Base-by-base conservation (phyloP, 1,140 invertebrate genomes). In the Agraylea sexmaculata region DNA sequence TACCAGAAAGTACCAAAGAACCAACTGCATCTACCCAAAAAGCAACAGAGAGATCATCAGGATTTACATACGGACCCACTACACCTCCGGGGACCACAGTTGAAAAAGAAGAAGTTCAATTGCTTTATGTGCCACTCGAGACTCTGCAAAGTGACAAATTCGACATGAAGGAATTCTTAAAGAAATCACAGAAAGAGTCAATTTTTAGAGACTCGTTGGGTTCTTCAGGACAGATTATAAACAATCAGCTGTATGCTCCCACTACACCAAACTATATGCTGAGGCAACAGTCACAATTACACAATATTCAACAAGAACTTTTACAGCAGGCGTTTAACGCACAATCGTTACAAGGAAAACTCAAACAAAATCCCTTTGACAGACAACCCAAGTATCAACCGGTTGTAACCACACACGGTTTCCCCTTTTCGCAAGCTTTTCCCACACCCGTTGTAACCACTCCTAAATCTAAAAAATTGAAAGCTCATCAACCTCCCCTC, bases 61-160 rank as follows among this genome's bases (percentile, higher is more conserved):
- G 30, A 6, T 39, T 27, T 41, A 50, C 32, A 45, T 48, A 38
- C 8, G 37, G 36, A 43, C 42, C 40, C 11, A 50, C 39, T 20
- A 34, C 34, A 25, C 40, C 47, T 32, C 32, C 46, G 22, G 37
- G 42, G 30, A 49, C 42, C 11, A 49, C 46, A 16, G 43, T 49
- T 11, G 68, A 72, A 53, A 67, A 69, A 52, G 75, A 78, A 59
- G 74, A 81, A 62, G 75, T 86, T 11, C 81, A 86, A 55, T 53
- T 86, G 30, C 60, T 87, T 0, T 87, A 86, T 51, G 81, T 87
- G 2, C 83, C 83, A 10, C 66, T 83, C 20, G 82, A 87, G 53
- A 79, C 77, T 0, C 56, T 86, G 8, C 74, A 73, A 36, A 69
- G 74, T 58, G 70, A 75, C 43, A 66, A 66, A 44, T 68, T 61